phyloP scores from a whole-genome alignment of 1,140 invertebrate genomes.

The Parasteatoda tepidariorum region DNA sequence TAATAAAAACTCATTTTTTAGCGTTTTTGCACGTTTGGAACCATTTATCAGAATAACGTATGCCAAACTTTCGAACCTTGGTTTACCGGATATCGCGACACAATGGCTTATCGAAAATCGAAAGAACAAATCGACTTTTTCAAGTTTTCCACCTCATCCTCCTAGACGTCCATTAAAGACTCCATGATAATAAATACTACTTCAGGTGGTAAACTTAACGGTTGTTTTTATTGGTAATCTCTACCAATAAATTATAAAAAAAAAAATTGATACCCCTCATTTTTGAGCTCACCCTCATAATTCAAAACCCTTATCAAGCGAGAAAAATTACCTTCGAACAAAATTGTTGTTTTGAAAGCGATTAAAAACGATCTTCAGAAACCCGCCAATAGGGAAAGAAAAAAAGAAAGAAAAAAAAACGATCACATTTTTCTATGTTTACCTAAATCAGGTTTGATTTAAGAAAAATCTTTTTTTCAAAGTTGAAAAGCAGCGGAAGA shows the following conservation, averaged over 20 bases:
- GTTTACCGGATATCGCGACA: slow-evolving; percentile 48
- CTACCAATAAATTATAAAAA: not conserved
- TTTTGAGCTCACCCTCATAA: slow-evolving; percentile 10
- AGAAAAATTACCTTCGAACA: slow-evolving; percentile 23
- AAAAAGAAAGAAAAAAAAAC: slow-evolving; percentile 12
- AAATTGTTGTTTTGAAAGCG: slow-evolving; percentile 46
- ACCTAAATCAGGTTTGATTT: slow-evolving; percentile 36
- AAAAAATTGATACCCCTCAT: not conserved
- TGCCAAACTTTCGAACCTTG: slow-evolving; percentile 31
- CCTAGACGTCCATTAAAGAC: too few species aligned
- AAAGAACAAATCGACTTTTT: slow-evolving; percentile 28
- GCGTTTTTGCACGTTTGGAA: too few species aligned
- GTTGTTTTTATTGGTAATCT: slow-evolving; percentile 36
- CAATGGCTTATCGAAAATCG: slow-evolving; percentile 46
- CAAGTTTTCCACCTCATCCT: slow-evolving; percentile 16
- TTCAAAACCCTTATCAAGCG: slow-evolving; percentile 44
- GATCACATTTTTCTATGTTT: slow-evolving; percentile 37
- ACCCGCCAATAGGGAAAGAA: slow-evolving; percentile 9
- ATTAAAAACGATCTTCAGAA: slow-evolving; percentile 36
- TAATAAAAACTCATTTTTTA: too few species aligned
- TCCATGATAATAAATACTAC: slow-evolving; percentile 40
- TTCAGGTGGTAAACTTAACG: slow-evolving; percentile 22
- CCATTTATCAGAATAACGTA: slow-evolving; percentile 14
- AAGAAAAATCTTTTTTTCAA: slow-evolving; percentile 26
- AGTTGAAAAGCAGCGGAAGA: not conserved